phyloP scores from a whole-genome alignment of 2,888 invertebrate species.

The Endomychus coccineus region DNA sequence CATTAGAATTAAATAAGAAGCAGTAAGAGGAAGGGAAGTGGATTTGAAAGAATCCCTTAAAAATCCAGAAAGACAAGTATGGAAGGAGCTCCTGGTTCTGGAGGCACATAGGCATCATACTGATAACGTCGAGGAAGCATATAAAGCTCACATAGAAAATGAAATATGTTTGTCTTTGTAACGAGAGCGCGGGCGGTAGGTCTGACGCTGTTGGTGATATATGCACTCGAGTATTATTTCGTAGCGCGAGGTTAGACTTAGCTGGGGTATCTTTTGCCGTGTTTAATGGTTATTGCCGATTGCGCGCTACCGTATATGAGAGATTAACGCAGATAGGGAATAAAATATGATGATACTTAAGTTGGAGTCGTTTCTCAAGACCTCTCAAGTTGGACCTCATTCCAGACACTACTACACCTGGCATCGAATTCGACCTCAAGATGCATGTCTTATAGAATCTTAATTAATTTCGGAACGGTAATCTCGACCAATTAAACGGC shows the following conservation, averaged over 20 bases:
- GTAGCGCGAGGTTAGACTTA: slow-evolving; percentile 37
- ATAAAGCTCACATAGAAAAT: slow-evolving; percentile 40
- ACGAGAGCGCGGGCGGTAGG: slow-evolving; percentile 17
- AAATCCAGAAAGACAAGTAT: too few relatives aligned
- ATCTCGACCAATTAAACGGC: slow-evolving; percentile 45
- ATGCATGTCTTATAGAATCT: slow-evolving; percentile 45
- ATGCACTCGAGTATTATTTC: slow-evolving; percentile 38
- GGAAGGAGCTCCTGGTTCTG: too few relatives aligned
- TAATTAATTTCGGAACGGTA: slow-evolving; percentile 45
- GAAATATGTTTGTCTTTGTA: slow-evolving; percentile 41
- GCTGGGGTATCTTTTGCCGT: slow-evolving; percentile 37
- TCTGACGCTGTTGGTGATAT: slow-evolving; percentile 28
- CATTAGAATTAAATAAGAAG: too few relatives aligned
- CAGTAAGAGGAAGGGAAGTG: too few relatives aligned
- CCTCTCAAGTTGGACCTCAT: slow-evolving; percentile 9
- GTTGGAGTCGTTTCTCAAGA: slow-evolving; percentile 17
- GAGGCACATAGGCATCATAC: slow-evolving; percentile 36
- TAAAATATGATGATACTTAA: slow-evolving; percentile 37
- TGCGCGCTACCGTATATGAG: slow-evolving; percentile 35
- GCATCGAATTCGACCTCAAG: slow-evolving; percentile 33
- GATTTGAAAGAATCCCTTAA: too few relatives aligned
- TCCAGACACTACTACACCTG: slow-evolving; percentile 12
- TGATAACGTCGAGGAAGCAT: slow-evolving; percentile 38
- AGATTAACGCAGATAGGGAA: slow-evolving; percentile 39
- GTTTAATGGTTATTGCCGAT: slow-evolving; percentile 43